phyloP scores from a whole-genome alignment of 2,113 vertebrate species.

The Cynocephalus volans region DNA sequence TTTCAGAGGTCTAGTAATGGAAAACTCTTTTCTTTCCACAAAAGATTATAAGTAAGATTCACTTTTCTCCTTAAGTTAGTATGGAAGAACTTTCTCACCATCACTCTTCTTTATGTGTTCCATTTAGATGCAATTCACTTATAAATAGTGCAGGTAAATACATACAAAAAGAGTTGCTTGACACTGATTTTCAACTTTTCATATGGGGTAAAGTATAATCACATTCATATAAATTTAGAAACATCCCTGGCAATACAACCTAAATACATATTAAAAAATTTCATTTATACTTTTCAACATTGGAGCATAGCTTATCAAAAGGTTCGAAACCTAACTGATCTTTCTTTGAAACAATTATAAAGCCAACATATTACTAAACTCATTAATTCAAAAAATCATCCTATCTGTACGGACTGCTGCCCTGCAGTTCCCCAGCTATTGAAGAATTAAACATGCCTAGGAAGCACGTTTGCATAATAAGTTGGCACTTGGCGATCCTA shows the following conservation, averaged over 20 bases:
- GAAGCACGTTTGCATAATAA: not conserved
- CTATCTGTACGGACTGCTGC: not conserved
- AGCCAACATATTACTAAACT: not conserved
- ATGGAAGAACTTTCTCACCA: accelerated
- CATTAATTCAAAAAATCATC: not conserved
- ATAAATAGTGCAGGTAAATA: constrained; percentile 24
- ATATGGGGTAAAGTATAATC: not conserved
- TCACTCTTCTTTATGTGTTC: not conserved
- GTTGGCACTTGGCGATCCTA: not conserved
- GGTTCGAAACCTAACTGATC: not conserved
- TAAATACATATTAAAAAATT: not conserved
- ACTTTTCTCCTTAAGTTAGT: not conserved
- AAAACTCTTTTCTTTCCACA: not conserved
- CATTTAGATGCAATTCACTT: not conserved
- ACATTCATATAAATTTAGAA: not conserved
- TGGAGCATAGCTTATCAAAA: not conserved
- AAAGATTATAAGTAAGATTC: not conserved
- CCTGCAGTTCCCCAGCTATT: not conserved
- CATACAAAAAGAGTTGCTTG: not conserved
- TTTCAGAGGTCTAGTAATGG: not conserved
- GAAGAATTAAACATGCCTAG: no score
- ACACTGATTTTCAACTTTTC: not conserved
- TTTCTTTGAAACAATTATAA: not conserved
- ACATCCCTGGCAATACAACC: not conserved
- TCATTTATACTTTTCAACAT: constrained; percentile 15